These are phyloP conservation scores for Zelostemma sp. DNA, from an alignment of 1,140 invertebrate species.

Conservation along the genomic window DNA sequence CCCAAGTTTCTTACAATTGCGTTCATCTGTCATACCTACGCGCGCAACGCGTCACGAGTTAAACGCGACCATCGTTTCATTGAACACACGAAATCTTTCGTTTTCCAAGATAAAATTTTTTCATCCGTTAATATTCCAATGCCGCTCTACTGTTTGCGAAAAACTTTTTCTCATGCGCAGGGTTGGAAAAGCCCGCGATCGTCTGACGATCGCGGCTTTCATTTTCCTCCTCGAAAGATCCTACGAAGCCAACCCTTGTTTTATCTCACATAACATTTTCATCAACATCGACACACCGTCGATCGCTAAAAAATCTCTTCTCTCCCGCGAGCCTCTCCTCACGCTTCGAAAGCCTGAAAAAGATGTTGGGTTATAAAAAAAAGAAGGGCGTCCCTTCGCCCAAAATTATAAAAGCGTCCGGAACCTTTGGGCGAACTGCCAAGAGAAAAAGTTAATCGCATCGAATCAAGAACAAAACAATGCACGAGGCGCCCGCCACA, in stretches of 20 bases:
- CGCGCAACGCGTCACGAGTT: constrained; percentile 36
- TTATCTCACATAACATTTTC: no score
- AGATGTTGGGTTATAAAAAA: not conserved
- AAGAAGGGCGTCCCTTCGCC: not conserved
- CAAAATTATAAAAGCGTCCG: constrained; percentile 12
- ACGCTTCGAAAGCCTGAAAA: no score
- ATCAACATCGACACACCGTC: no score
- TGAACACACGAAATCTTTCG: no score
- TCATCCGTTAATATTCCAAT: constrained; percentile 43
- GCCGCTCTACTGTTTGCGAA: constrained; percentile 55
- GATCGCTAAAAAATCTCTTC: no score
- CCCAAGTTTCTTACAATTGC: constrained; percentile 1
- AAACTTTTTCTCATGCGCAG: constrained; percentile 60
- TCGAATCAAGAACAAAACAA: constrained; percentile 24
- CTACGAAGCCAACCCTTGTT: no score
- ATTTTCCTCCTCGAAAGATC: not conserved
- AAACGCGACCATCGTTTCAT: constrained; percentile 14
- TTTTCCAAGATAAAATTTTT: constrained; percentile 12
- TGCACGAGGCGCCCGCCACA: constrained; percentile 10
- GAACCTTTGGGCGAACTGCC: no score
- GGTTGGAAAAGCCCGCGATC: constrained; percentile 15
- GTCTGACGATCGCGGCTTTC: not conserved
- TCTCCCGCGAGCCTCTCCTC: no score
- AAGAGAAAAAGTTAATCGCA: constrained; percentile 63
- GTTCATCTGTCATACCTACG: constrained; percentile 40